phyloP scores from a whole-genome alignment of 2,797 vertebrate genomes.

The Coilia nasus region DNA sequence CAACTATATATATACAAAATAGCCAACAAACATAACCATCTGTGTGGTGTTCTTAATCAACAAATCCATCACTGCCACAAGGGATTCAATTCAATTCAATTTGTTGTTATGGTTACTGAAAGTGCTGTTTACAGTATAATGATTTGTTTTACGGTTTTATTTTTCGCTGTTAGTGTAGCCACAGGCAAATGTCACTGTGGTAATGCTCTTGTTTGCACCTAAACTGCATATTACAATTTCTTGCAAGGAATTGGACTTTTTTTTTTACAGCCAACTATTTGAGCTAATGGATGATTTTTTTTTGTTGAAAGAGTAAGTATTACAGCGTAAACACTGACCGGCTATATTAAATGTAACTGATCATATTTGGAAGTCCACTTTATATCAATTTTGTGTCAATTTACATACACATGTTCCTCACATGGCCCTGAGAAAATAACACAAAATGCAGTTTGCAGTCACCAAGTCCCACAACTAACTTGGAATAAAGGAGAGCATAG shows the following conservation, averaged over 20 bases:
- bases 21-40: slow-evolving; percentile 54
- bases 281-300: too few species aligned
- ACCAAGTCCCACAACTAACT: neutral
- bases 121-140: neutral
- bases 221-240: neutral
- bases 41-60: slow-evolving; percentile 59
- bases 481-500: neutral
- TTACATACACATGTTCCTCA: neutral
- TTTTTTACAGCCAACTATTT: neutral
- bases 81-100: slow-evolving; percentile 45
- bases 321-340: too few species aligned
- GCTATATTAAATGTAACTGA: too few species aligned
- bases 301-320: too few species aligned
- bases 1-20: slow-evolving; percentile 31
- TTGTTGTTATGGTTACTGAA: slow-evolving; percentile 34
- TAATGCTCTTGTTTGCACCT: neutral
- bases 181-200: neutral
- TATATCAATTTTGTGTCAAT: neutral
- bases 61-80: slow-evolving; percentile 60
- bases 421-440: neutral
- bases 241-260: neutral
- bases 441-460: neutral
- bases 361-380: neutral
- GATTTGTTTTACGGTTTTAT: neutral
- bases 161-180: neutral